A percentile compares a stretch with the other conserved stretches of the same genome.
phyloP scores from a whole-genome alignment of 2,113 vertebrate species.

The Petrocephalus microphthalmus region DNA sequence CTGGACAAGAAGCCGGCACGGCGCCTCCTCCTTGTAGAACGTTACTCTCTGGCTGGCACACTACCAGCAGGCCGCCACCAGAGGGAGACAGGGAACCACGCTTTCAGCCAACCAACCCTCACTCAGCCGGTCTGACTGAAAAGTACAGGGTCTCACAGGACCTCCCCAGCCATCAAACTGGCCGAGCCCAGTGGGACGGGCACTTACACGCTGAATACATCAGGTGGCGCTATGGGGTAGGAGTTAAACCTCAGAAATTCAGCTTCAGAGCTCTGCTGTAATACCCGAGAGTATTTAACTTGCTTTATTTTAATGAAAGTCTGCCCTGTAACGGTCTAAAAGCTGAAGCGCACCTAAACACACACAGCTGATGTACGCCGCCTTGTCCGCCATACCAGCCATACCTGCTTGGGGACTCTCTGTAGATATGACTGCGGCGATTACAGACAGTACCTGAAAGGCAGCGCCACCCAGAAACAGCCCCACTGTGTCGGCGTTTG shows the following conservation, averaged over 20 bases:
- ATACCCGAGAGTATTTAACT: neutral
- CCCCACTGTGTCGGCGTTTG: neutral
- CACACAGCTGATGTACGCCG: neutral
- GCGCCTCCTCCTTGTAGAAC: neutral
- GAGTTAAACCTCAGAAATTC: neutral
- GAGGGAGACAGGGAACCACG: neutral
- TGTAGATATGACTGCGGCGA: no score
- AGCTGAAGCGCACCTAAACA: neutral
- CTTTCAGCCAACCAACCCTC: neutral
- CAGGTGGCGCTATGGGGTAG: neutral
- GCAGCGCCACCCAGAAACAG: neutral
- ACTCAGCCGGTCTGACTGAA: neutral
- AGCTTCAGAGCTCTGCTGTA: neutral
- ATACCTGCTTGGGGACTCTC: no score
- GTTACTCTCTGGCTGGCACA: neutral
- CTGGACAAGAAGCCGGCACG: neutral
- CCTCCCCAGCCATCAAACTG: neutral
- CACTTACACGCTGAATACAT: neutral
- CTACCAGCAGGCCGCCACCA: neutral
- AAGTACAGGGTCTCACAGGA: neutral
- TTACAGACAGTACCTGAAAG: no score
- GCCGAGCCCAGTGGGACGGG: neutral
- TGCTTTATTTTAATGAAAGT: neutral
- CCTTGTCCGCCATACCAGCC: neutral
- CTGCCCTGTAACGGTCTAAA: neutral